Evolutionary conservation across 2,797 vertebrate species (phyloP).

Genomic region (Pantherophis vulpinus): DNA sequence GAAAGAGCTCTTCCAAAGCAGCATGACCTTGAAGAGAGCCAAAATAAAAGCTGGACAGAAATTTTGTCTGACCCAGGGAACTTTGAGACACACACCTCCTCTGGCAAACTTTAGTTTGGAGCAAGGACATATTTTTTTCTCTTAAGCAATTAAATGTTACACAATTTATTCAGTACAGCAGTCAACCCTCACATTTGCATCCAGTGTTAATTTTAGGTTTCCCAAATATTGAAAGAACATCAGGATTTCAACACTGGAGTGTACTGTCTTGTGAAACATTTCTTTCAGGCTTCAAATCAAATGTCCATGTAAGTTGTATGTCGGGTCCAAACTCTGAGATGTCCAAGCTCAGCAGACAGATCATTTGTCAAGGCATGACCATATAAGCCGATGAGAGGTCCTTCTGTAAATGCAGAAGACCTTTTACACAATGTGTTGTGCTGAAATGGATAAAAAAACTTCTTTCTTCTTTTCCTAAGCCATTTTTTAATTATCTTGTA

Average conservation of each 20-base stretch:
- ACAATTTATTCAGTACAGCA: conserved; percentile 26
- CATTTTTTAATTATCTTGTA: background rate
- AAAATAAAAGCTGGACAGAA: conserved; percentile 6
- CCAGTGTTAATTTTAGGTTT: conserved; percentile 54
- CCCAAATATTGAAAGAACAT: background rate
- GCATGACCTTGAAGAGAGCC: background rate
- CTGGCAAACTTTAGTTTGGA: background rate
- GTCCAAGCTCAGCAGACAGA: background rate
- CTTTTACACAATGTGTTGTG: background rate
- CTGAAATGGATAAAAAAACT: background rate
- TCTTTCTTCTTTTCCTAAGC: background rate
- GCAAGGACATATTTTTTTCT: background rate
- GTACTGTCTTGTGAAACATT: background rate
- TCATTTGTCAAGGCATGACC: background rate
- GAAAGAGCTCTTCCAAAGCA: background rate
- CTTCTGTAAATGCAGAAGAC: background rate
- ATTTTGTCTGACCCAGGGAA: conserved; percentile 50
- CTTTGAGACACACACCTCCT: conserved; percentile 56
- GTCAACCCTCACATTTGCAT: background rate
- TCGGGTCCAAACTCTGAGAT: background rate
- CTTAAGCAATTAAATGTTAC: conserved; percentile 55
- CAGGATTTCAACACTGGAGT: conserved; percentile 1
- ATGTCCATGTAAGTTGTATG: background rate
- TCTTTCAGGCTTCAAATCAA: background rate
- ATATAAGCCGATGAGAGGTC: background rate